Evolutionary conservation across 2,888 invertebrate species (phyloP).

Genomic region (Adineta ricciae): DNA sequence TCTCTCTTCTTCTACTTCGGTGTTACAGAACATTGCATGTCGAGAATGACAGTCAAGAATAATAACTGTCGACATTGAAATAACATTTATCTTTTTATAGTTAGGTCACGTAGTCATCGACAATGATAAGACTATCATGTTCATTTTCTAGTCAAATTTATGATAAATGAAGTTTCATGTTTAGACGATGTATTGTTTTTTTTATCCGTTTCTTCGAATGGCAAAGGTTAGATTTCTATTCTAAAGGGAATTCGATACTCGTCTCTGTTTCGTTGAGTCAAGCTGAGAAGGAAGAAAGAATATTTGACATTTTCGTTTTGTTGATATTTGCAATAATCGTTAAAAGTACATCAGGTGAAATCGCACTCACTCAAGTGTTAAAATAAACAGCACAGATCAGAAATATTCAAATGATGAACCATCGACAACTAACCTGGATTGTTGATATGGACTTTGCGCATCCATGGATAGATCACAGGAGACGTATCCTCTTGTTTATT

Average conservation of each 20-base stretch:
- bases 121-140: background rate
- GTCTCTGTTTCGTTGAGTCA: background rate
- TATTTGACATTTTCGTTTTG: background rate
- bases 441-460: background rate
- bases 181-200: background rate
- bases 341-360: too few relatives aligned
- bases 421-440: background rate
- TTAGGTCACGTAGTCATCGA: background rate
- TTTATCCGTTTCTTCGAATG: background rate
- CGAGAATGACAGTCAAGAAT: background rate
- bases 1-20: background rate
- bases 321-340: background rate
- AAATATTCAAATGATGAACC: too few relatives aligned
- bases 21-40: background rate
- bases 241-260: background rate
- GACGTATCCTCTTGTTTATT: background rate
- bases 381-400: too few relatives aligned
- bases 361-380: too few relatives aligned
- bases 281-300: background rate
- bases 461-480: background rate
- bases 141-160: background rate
- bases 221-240: background rate
- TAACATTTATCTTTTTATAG: background rate
- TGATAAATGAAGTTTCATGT: constrained; percentile 6
- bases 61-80: constrained; percentile 4